These are phyloP conservation scores for Ectobius pallidus DNA, from an alignment of 2,888 invertebrate genomes.

Conservation along the genomic window DNA sequence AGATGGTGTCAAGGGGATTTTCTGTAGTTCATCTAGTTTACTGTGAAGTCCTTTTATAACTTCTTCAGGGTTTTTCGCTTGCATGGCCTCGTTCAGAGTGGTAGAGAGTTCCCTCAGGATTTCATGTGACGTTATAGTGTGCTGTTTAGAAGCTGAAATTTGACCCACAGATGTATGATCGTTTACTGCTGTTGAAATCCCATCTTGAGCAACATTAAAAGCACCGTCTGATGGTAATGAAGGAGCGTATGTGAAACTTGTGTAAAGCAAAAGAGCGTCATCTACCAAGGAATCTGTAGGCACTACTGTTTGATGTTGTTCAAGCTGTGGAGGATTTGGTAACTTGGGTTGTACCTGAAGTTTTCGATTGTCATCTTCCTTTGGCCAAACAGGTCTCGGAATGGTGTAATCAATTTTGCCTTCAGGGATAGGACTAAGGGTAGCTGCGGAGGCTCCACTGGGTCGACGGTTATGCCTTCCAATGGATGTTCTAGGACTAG, in stretches of 20 bases:
- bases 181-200: background rate
- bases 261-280: slow-evolving; percentile 54
- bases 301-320: background rate
- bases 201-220: no score
- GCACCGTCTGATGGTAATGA: slow-evolving; percentile 42
- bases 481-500: background rate
- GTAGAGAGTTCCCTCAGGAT: slow-evolving; percentile 54
- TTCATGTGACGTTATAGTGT: slow-evolving; percentile 46
- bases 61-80: slow-evolving; percentile 54
- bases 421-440: slow-evolving; percentile 57
- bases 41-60: slow-evolving; percentile 53
- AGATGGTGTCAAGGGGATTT: slow-evolving; percentile 36
- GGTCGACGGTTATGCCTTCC: slow-evolving; percentile 31
- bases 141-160: slow-evolving; percentile 35
- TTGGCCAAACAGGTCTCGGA: slow-evolving; percentile 57
- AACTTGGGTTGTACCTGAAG: background rate
- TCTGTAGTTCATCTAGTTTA: slow-evolving; percentile 50
- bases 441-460: slow-evolving; percentile 46
- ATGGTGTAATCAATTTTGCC: slow-evolving; percentile 55
- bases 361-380: slow-evolving; percentile 41
- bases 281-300: slow-evolving; percentile 52
- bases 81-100: slow-evolving; percentile 54
- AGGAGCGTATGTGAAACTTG: slow-evolving; percentile 39
- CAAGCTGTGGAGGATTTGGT: background rate
- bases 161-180: slow-evolving; percentile 34